phyloP scores from a whole-genome alignment of 2,113 vertebrate species.

The Melanotaenia duboulayi region DNA sequence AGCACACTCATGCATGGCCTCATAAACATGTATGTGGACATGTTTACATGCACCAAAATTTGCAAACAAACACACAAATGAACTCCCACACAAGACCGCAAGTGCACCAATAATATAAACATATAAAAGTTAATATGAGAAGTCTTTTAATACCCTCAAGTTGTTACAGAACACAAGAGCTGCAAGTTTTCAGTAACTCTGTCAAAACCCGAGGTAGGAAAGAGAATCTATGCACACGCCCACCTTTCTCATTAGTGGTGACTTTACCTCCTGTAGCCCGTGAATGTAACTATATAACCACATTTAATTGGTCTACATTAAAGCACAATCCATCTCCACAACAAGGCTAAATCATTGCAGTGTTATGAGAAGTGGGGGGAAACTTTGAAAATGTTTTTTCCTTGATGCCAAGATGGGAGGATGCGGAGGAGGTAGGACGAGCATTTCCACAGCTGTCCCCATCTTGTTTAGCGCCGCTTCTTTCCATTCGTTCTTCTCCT shows the following conservation, averaged over 20 bases:
- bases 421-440: slow-evolving; percentile 53
- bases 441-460: slow-evolving; percentile 63
- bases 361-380: slow-evolving; percentile 52
- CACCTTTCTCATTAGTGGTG: slow-evolving; percentile 41
- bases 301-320: slow-evolving; percentile 75
- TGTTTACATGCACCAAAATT: neutral
- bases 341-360: slow-evolving; percentile 34
- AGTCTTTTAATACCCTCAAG: slow-evolving; percentile 36
- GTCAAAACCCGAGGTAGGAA: slow-evolving; percentile 45
- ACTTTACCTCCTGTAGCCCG: slow-evolving; percentile 41
- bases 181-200: slow-evolving; percentile 50
- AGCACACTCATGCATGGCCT: neutral
- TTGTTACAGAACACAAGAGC: slow-evolving; percentile 44
- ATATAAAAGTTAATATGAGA: slow-evolving; percentile 26
- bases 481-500: slow-evolving; percentile 53
- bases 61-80: neutral
- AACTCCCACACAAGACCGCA: slow-evolving; percentile 12
- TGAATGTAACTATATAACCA: slow-evolving; percentile 49
- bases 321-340: slow-evolving; percentile 43
- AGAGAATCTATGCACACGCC: slow-evolving; percentile 16
- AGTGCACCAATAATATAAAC: slow-evolving; percentile 11
- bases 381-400: slow-evolving; percentile 77
- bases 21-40: neutral
- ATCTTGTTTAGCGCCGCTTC: slow-evolving; percentile 67
- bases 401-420: slow-evolving; percentile 51